Conservation (phyloP, 2,797 vertebrate species). For the Tokudaia tokunoshimensis region DNA sequence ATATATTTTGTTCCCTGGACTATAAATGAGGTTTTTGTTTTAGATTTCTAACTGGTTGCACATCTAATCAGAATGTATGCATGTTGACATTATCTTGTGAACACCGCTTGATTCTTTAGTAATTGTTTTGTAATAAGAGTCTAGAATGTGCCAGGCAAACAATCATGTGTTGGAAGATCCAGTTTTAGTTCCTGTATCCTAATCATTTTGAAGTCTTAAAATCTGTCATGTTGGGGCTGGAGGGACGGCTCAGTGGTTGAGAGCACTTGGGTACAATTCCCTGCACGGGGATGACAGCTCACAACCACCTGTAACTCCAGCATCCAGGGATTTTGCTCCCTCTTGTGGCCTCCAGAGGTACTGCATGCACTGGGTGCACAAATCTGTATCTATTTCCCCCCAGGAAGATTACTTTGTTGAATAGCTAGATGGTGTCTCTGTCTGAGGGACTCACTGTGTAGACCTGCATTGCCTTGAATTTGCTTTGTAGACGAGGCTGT, state of each 20-base stretch:
- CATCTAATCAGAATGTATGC: background rate
- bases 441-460: background rate
- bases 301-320: background rate
- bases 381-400: no score
- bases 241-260: background rate
- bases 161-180: background rate
- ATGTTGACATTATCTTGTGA: background rate
- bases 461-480: background rate
- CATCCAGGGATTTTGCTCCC: background rate
- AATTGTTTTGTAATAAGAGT: background rate
- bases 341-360: background rate
- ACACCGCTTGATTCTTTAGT: background rate
- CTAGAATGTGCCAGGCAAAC: background rate
- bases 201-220: background rate
- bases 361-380: background rate
- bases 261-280: background rate
- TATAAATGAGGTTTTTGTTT: background rate
- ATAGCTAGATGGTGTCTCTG: background rate
- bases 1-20: background rate
- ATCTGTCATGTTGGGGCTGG: background rate
- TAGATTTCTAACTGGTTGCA: background rate
- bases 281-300: background rate
- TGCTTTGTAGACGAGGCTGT: background rate
- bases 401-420: background rate
- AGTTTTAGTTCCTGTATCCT: background rate